phyloP scores from a whole-genome alignment of 2,797 vertebrate genomes.

The Argyrosomus regius region DNA sequence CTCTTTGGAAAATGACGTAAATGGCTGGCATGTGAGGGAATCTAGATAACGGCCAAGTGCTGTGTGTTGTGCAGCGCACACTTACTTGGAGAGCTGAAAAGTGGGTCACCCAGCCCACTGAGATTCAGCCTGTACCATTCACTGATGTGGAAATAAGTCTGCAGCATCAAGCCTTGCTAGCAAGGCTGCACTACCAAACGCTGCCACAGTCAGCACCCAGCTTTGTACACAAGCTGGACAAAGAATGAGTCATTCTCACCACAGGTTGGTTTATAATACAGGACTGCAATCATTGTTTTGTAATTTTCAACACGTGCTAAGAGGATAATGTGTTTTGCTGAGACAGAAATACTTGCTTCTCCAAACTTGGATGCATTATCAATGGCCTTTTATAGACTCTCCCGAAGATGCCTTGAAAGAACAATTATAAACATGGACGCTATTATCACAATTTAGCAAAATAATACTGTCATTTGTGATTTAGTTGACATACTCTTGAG shows the following conservation, averaged over 20 bases:
- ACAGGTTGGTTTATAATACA: constrained; percentile 14
- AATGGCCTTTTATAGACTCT: not conserved
- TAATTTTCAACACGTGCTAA: constrained; percentile 18
- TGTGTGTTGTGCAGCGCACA: constrained; percentile 50
- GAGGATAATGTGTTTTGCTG: constrained; percentile 11
- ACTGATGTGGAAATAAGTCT: constrained; percentile 80
- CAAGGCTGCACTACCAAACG: constrained; percentile 59
- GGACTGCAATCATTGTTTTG: constrained; percentile 4
- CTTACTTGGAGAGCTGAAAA: constrained; percentile 77
- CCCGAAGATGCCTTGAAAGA: not conserved
- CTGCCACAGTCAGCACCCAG: constrained; percentile 45
- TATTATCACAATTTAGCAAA: not conserved
- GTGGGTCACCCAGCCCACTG: constrained; percentile 81
- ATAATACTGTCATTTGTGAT: not conserved
- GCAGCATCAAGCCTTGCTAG: constrained; percentile 62
- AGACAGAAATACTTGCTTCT: not conserved
- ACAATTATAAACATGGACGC: not conserved
- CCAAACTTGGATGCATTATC: not conserved
- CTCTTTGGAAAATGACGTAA: constrained; percentile 24
- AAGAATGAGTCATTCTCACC: constrained; percentile 20
- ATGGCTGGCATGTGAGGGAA: constrained; percentile 44
- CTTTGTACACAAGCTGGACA: constrained; percentile 20
- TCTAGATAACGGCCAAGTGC: constrained; percentile 58
- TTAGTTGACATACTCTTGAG: not conserved
- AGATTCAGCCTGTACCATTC: constrained; percentile 79